Conservation (phyloP, 2,113 vertebrate species). For the Pipa parva region DNA sequence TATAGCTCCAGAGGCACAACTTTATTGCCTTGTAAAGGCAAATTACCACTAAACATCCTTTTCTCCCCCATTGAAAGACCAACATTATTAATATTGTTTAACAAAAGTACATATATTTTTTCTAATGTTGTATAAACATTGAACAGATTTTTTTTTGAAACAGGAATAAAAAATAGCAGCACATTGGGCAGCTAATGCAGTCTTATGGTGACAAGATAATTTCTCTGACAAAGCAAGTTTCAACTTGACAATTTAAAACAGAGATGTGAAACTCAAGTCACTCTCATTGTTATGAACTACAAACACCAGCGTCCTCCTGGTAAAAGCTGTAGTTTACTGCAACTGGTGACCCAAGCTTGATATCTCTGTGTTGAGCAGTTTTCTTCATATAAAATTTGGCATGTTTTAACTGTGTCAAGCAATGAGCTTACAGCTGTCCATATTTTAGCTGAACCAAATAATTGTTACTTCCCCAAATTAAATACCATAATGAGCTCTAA, state of each 20-base stretch:
- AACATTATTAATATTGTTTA: constrained; percentile 53
- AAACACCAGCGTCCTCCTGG: too few relatives aligned
- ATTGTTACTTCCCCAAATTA: constrained; percentile 54
- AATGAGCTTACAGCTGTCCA: constrained; percentile 62
- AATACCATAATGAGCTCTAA: constrained; percentile 68
- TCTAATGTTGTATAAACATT: constrained; percentile 71
- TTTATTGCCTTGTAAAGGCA: constrained; percentile 71
- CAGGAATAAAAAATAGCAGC: constrained; percentile 68
- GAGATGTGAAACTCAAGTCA: too few relatives aligned
- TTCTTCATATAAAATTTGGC: constrained; percentile 54
- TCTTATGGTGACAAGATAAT: constrained; percentile 65
- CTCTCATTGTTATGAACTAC: too few relatives aligned
- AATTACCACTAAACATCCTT: constrained; percentile 59
- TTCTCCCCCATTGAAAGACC: constrained; percentile 60
- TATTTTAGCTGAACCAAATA: constrained; percentile 60
- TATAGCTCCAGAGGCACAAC: constrained; percentile 65
- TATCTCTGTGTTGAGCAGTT: too few relatives aligned
- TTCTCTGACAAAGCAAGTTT: constrained; percentile 44
- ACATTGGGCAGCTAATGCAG: constrained; percentile 72
- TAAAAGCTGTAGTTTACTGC: too few relatives aligned
- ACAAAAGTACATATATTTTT: constrained; percentile 56
- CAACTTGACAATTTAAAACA: constrained; percentile 27
- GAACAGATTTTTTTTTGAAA: constrained; percentile 65
- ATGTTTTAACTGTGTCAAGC: constrained; percentile 65
- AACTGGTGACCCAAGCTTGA: too few relatives aligned